Evolutionary conservation across 2,797 vertebrate genomes (phyloP).

Genomic region (Mastacembelus armatus): DNA sequence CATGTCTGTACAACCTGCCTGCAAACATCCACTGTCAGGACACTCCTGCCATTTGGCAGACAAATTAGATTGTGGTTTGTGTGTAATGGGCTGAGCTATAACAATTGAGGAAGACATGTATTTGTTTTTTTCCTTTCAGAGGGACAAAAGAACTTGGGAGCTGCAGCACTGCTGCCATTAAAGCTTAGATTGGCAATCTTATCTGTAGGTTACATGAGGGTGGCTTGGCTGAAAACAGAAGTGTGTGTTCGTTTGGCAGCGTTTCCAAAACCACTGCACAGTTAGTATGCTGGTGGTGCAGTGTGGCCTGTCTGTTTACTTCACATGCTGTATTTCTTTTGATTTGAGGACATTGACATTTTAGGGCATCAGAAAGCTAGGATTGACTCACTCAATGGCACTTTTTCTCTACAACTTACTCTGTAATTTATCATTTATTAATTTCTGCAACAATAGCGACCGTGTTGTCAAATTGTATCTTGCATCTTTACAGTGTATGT

Average conservation of each 20-base stretch:
- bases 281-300: constrained; percentile 51
- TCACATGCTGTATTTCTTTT: constrained; percentile 8
- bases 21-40: not conserved
- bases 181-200: constrained; percentile 6
- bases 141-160: constrained; percentile 9
- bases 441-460: not conserved
- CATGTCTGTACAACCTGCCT: constrained; percentile 10
- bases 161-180: constrained; percentile 16
- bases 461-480: not conserved
- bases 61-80: constrained; percentile 54
- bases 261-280: constrained; percentile 43
- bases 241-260: constrained; percentile 36
- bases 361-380: accelerated
- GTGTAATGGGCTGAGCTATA: constrained; percentile 9
- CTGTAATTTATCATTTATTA: not conserved
- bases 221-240: constrained; percentile 24
- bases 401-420: not conserved
- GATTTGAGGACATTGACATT: not conserved
- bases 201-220: constrained; percentile 14
- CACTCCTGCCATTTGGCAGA: constrained; percentile 44
- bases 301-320: constrained; percentile 29
- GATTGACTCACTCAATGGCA: no score
- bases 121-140: not conserved
- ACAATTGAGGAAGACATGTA: not conserved
- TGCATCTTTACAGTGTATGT: no score